Base-by-base conservation (phyloP, 2,888 invertebrate genomes). In the Neria commutata region DNA sequence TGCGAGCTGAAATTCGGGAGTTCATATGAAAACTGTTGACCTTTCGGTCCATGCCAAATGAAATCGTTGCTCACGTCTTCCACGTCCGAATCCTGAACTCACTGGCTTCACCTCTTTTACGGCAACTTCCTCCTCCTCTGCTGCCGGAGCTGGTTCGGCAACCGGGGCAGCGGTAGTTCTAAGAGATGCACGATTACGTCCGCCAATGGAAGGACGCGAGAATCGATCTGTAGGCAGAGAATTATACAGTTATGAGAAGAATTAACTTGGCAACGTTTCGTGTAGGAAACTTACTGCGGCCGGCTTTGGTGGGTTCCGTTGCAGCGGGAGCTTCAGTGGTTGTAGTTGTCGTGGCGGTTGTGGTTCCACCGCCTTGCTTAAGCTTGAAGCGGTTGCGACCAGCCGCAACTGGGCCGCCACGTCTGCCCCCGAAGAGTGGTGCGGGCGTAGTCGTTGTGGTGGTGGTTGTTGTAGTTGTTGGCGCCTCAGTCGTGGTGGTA, bases 391-490 rank as follows among this genome's bases (percentile, higher is more conserved):
- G 77, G 60, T 81, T 82, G 59, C 79, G 79, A 55, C 79, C 81
- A 3, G 74, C 73, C 54, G 72, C 64, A 10, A 66, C 69, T 11
- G 74, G 54, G 3, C 74, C 77, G 3, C 72, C 64, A 2, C 79
- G 72, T 46, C 76, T 60, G 65, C 83, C 62, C 10, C 74, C 70
- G 60, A 71, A 63, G 61, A 77, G 54, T 14, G 71, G 71, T 11
- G 73, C 70, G 14, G 83, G 75, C 11, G 85, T 83, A 0, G 83
- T 79, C 2, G 85, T 84, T 29, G 78, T 76, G 5, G 78, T 85
- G 64, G 76, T 86, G 14, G 84, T 79, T 19, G 85, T 83, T 10
- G 85, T 85, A 0, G 86, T 85, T 0, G 86, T 85, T 0, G 86
- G 85, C 0, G 87, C 85, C 0, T 85, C 85, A 0, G 86, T 85